These are phyloP conservation scores for Drosophila paramelanica DNA, from an alignment of 2,888 invertebrate genomes.

Conservation along the genomic window DNA sequence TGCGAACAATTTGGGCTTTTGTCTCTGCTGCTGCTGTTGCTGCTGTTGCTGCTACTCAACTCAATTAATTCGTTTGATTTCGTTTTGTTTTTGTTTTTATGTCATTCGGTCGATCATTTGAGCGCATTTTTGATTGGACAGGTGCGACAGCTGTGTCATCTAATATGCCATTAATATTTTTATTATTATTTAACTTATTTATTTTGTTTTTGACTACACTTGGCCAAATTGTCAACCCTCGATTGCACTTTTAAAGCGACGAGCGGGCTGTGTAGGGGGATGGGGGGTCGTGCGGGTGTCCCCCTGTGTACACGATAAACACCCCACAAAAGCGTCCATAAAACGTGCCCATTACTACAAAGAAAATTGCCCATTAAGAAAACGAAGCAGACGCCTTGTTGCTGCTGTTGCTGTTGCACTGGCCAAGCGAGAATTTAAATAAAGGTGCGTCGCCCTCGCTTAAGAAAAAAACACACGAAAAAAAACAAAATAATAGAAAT, in stretches of 20 bases:
- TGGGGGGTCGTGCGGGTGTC: slow-evolving; percentile 1
- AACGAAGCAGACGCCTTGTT: slow-evolving; percentile 67
- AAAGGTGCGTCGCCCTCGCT: slow-evolving; percentile 77
- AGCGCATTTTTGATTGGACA: slow-evolving; percentile 50
- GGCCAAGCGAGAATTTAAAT: slow-evolving; percentile 77
- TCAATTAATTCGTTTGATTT: slow-evolving; percentile 58
- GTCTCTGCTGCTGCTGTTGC: slow-evolving; percentile 4
- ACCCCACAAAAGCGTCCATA: slow-evolving; percentile 83
- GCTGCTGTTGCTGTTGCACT: slow-evolving; percentile 41
- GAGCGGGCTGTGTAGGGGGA: background rate
- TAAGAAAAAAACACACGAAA: slow-evolving; percentile 12
- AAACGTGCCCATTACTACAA: slow-evolving; percentile 83
- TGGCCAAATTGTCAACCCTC: slow-evolving; percentile 45
- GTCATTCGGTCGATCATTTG: slow-evolving; percentile 8
- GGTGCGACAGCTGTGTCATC: slow-evolving; percentile 63
- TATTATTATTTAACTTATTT: slow-evolving; percentile 6
- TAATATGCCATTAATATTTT: slow-evolving; percentile 71
- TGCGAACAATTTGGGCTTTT: slow-evolving; percentile 78
- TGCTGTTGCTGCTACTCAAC: slow-evolving; percentile 10
- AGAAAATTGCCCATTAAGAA: slow-evolving; percentile 83
- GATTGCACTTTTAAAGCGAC: slow-evolving; percentile 32
- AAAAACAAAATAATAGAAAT: slow-evolving; percentile 40
- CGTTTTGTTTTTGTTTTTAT: slow-evolving; percentile 9
- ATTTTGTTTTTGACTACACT: slow-evolving; percentile 13
- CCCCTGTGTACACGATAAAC: slow-evolving; percentile 76